A percentile compares a stretch with the other conserved stretches of the same genome.
phyloP scores from a whole-genome alignment of 2,797 vertebrate species.

The Cottoperca gobio region DNA sequence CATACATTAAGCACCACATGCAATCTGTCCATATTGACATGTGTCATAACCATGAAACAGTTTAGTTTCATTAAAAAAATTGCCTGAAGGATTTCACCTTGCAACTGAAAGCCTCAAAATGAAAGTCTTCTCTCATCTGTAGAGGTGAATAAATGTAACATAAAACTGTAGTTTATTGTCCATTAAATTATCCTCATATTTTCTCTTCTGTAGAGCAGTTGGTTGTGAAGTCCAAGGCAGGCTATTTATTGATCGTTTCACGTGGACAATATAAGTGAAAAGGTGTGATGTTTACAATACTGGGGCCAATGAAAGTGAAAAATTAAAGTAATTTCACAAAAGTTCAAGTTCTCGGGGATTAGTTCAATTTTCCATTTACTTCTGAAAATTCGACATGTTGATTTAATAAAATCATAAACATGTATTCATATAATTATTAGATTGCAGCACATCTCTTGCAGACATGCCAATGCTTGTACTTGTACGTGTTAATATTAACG shows the following conservation, averaged over 20 bases:
- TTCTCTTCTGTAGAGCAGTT: conserved; percentile 15
- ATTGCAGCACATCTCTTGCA: neutral
- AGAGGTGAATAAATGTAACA: conserved; percentile 26
- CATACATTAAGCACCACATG: conserved; percentile 8
- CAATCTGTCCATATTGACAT: conserved; percentile 4
- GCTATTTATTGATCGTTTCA: neutral
- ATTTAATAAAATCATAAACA: neutral
- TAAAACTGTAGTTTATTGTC: conserved; percentile 24
- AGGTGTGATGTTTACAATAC: neutral
- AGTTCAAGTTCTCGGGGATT: neutral
- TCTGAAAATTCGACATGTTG: neutral
- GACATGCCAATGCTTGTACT: neutral
- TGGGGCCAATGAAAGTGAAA: neutral
- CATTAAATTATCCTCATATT: conserved; percentile 17
- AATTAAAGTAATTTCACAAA: neutral
- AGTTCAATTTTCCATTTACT: neutral
- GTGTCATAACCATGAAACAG: conserved; percentile 9
- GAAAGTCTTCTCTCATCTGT: conserved; percentile 8
- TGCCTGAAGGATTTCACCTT: conserved; percentile 4
- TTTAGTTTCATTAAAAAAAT: conserved; percentile 2
- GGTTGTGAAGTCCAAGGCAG: neutral
- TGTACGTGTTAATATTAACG: neutral
- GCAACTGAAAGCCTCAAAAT: neutral
- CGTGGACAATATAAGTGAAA: conserved; percentile 6
- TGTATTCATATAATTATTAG: neutral